Percentiles rank a stretch among this genome's conserved stretches.
Evolutionary conservation across 2,797 vertebrate genomes (phyloP).

Genomic region (Pelodytes ibericus): DNA sequence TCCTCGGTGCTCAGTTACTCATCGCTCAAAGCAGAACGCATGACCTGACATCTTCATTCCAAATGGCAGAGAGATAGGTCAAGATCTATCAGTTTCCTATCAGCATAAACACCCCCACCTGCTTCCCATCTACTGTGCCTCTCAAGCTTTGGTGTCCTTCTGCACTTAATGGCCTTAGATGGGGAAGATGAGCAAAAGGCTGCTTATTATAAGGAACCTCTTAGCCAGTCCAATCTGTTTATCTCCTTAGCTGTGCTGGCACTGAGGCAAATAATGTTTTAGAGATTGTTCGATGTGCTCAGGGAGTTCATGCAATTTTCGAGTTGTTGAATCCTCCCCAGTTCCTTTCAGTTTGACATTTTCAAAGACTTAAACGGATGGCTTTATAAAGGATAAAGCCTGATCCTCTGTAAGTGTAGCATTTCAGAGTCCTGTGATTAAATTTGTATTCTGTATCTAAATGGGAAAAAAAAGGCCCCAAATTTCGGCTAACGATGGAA

Average conservation of each 20-base stretch:
- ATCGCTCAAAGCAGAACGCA: slow-evolving; percentile 29
- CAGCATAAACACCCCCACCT: slow-evolving; percentile 50
- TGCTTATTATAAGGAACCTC: slow-evolving; percentile 32
- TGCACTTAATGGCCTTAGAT: slow-evolving; percentile 42
- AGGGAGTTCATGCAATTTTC: slow-evolving; percentile 1
- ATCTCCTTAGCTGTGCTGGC: slow-evolving; percentile 3
- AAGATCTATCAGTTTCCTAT: slow-evolving; percentile 54
- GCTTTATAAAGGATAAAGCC: slow-evolving; percentile 24
- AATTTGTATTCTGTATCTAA: slow-evolving; percentile 15
- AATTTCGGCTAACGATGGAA: too few species aligned
- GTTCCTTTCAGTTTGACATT: slow-evolving; percentile 4
- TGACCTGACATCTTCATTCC: slow-evolving; percentile 50
- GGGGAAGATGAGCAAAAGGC: slow-evolving; percentile 34
- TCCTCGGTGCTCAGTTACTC: slow-evolving; percentile 45
- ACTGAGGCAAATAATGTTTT: not conserved
- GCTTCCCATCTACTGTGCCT: slow-evolving; percentile 25
- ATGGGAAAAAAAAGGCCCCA: too few species aligned
- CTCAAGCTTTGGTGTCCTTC: slow-evolving; percentile 16
- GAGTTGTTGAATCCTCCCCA: not conserved
- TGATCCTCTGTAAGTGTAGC: slow-evolving; percentile 26
- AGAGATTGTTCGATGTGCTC: not conserved
- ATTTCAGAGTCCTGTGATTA: slow-evolving; percentile 18
- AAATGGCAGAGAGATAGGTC: slow-evolving; percentile 50
- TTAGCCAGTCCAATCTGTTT: not conserved
- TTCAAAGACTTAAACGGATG: not conserved